These are phyloP conservation scores for Mobula birostris DNA, from an alignment of 2,113 vertebrate genomes.

Conservation along the genomic window DNA sequence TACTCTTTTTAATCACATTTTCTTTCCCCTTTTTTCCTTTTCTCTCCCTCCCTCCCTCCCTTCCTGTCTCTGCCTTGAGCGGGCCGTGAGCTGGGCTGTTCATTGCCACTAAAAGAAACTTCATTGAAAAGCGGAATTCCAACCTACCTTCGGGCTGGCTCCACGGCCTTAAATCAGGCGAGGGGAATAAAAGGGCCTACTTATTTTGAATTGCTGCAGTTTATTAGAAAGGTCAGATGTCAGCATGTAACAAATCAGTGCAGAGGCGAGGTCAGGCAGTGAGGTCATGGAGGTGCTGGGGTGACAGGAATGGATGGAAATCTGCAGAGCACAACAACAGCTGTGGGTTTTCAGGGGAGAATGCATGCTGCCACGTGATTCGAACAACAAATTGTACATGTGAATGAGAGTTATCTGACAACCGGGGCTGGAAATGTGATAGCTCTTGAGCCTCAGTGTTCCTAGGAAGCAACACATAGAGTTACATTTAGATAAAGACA, in stretches of 20 bases:
- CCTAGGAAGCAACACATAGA: no score
- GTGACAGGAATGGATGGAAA: background rate
- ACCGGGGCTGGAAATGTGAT: background rate
- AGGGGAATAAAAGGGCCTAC: background rate
- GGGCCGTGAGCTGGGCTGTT: no score
- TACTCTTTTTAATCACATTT: no score
- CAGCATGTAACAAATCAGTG: slow-evolving; percentile 20
- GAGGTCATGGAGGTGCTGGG: background rate
- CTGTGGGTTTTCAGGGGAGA: background rate
- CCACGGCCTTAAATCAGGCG: background rate
- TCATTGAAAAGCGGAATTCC: background rate
- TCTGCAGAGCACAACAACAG: background rate
- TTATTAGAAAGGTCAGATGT: slow-evolving; percentile 19
- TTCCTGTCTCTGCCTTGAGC: no score
- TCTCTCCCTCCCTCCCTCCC: no score
- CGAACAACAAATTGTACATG: slow-evolving; percentile 10
- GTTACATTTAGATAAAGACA: no score
- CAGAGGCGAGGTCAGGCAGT: background rate
- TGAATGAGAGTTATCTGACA: background rate
- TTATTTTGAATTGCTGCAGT: slow-evolving; percentile 32
- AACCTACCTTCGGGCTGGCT: background rate
- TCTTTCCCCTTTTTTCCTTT: no score
- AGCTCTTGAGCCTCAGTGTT: background rate
- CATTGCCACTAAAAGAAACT: no score
- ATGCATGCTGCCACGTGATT: background rate